A percentile compares a stretch with the other conserved stretches of the same genome.
Conservation (phyloP, 64 coral and sea anemone genomes). For the Orbicella faveolata region DNA sequence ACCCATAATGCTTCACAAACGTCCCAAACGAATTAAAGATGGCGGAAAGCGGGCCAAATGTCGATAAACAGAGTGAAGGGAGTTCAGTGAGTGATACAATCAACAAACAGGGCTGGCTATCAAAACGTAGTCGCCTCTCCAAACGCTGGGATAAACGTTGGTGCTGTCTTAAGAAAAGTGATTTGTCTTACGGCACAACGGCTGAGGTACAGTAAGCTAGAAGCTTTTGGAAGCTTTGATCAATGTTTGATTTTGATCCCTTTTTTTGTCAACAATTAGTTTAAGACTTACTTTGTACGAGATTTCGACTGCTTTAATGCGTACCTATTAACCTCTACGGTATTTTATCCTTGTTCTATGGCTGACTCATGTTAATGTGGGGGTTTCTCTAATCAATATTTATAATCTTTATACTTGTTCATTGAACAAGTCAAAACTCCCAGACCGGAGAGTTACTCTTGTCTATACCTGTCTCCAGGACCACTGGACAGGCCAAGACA, state of each 20-base stretch:
- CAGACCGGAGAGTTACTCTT: too few species aligned
- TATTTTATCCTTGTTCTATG: too few species aligned
- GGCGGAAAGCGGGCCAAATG: slow-evolving; percentile 56
- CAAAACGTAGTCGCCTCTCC: slow-evolving; percentile 81
- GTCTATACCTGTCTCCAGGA: too few species aligned
- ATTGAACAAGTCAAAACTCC: too few species aligned
- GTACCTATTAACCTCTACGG: too few species aligned
- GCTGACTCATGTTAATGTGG: too few species aligned
- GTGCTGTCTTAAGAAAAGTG: slow-evolving; percentile 87
- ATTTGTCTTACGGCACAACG: slow-evolving; percentile 74
- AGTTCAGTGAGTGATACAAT: slow-evolving; percentile 57
- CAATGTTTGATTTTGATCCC: neutral
- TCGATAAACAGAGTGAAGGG: slow-evolving; percentile 31
- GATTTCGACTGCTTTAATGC: too few species aligned
- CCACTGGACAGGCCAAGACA: too few species aligned
- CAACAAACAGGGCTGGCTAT: slow-evolving; percentile 75
- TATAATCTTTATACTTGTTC: too few species aligned
- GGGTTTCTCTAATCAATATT: too few species aligned
- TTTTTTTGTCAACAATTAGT: too few species aligned
- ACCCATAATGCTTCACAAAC: neutral
- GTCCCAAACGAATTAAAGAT: slow-evolving; percentile 60
- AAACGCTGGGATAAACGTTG: slow-evolving; percentile 85
- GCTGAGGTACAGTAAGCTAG: slow-evolving; percentile 51
- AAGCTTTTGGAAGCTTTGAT: neutral
- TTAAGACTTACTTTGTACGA: too few species aligned